Evolutionary conservation across 2,113 vertebrate genomes (phyloP).

Genomic region (Crocuta crocuta): DNA sequence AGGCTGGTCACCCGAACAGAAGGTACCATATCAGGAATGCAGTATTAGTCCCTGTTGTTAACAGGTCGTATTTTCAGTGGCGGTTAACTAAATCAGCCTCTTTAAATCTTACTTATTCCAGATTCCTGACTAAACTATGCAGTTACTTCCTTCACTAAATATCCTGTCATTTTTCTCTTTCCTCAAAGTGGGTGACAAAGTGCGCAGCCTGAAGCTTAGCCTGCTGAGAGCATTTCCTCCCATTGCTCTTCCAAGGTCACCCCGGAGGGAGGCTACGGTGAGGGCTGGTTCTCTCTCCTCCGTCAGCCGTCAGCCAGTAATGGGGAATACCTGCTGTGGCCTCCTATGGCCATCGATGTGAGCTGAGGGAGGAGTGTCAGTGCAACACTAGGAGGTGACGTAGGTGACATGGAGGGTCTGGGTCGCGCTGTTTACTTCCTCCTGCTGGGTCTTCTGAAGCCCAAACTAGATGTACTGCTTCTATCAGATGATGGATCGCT

Average conservation of each 20-base stretch:
- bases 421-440: background rate
- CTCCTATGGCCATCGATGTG: background rate
- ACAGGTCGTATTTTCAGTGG: background rate
- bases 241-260: background rate
- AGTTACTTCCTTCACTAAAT: background rate
- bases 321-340: background rate
- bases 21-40: too few species aligned
- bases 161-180: background rate
- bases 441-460: background rate
- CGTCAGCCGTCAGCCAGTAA: background rate
- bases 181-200: background rate
- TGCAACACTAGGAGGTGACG: background rate
- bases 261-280: background rate
- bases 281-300: background rate
- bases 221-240: background rate
- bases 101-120: background rate
- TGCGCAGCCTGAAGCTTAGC: background rate
- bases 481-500: background rate
- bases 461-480: background rate
- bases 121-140: background rate
- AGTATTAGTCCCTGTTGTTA: background rate
- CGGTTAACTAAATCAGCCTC: background rate
- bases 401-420: background rate
- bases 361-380: background rate
- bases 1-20: background rate